Percentiles rank a stretch among this genome's conserved stretches.
These are phyloP conservation scores for Pollimyrus isidori DNA, from an alignment of 2,113 vertebrate genomes.

Conservation along the genomic window DNA sequence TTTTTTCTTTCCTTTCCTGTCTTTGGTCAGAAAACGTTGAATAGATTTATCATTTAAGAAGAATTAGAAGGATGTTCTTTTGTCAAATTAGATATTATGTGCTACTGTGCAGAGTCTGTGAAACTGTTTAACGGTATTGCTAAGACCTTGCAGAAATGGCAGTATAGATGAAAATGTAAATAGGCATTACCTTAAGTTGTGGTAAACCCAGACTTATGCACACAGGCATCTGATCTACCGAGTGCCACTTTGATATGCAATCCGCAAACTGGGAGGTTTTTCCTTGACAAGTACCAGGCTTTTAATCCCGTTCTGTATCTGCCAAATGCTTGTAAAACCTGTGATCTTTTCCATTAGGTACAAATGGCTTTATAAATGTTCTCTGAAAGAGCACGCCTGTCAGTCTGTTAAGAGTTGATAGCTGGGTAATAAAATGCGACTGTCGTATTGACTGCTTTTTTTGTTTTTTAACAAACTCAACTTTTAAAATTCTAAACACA, in stretches of 20 bases:
- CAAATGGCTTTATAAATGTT: slow-evolving; percentile 20
- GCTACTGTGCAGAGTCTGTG: neutral
- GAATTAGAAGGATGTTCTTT: neutral
- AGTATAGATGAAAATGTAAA: neutral
- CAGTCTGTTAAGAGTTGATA: slow-evolving; percentile 33
- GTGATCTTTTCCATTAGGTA: slow-evolving; percentile 20
- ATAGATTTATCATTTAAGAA: neutral
- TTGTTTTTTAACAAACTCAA: neutral
- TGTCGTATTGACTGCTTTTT: neutral
- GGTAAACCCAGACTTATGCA: neutral
- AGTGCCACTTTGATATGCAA: neutral
- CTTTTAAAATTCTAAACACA: slow-evolving; percentile 14
- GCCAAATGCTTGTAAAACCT: neutral
- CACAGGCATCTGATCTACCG: neutral
- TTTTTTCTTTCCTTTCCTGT: neutral
- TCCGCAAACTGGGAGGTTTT: neutral
- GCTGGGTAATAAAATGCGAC: neutral
- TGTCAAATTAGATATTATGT: neutral
- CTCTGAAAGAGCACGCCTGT: neutral
- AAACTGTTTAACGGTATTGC: neutral
- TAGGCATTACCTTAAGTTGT: neutral
- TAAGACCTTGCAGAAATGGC: neutral
- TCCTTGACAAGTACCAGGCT: neutral
- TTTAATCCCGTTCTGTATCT: neutral
- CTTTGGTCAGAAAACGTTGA: neutral